Evolutionary conservation across 2,888 invertebrate species (phyloP), one percentile per base, ranked within the genome.

Genomic region (Marasmarcha lunaedactyla): DNA sequence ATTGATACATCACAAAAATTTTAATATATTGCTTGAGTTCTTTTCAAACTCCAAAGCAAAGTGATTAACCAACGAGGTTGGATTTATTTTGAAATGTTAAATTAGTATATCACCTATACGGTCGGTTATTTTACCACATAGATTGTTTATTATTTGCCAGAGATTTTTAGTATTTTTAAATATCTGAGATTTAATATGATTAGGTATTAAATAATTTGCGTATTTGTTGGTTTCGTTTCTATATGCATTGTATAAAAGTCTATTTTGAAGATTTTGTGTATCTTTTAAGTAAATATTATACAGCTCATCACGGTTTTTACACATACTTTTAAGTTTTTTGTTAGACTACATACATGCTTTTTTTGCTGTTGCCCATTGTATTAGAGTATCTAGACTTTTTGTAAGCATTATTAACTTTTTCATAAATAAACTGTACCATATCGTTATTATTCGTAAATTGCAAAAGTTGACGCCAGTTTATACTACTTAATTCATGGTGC

Each of bases 191-290:
- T 33, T 42, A 11, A 25, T 40, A 14, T 42, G 25, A 1, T 38
- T 38, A 14, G 44, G 44, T 40, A 37, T 39, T 11, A 27, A 12
- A 10, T 36, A 14, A 10, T 41, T 33, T n/a, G 33, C 42, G n/a
- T 38, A 38, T 30, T 42, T 44, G 15, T 34, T 42, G 1, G 38
- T 41, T 38, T 41, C 42, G 25, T 46, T 46, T 40, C 46, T 38
- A 35, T 38, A 43, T 4, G 34, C 37, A 34, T 44, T 44, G 25
- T 42, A 46, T 7, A 40, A 2, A 7, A 39, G 5, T 36, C 33
- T 34, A 27, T 44, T 46, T 36, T 39, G 9, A 6, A 9, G 11
- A 14, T 43, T 41, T 14, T 14, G 35, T 9, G 14, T 7, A n/a
- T 41, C 38, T 13, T 35, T 15, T 35, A 11, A 15, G 39, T 39